A percentile compares a stretch with the other conserved stretches of the same genome.
These are phyloP conservation scores for Peromyscus attwateri DNA, from an alignment of 2,797 vertebrate species.

Conservation along the genomic window DNA sequence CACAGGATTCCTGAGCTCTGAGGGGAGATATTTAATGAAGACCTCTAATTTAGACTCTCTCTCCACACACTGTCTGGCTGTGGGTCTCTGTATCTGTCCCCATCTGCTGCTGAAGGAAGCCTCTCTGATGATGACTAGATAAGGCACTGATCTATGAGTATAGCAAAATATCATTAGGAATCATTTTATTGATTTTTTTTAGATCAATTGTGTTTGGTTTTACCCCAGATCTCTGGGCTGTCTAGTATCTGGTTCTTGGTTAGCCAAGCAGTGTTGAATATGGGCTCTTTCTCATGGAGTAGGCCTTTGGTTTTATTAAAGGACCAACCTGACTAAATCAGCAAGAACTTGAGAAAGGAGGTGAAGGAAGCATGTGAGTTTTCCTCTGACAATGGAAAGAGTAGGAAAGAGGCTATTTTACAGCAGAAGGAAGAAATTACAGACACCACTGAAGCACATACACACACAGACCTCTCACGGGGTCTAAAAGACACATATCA, in stretches of 20 bases:
- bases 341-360: background rate
- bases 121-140: background rate
- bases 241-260: background rate
- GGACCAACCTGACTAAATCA: background rate
- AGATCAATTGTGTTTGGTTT: background rate
- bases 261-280: background rate
- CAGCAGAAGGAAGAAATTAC: background rate
- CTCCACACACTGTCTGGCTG: background rate
- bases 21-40: background rate
- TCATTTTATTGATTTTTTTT: background rate
- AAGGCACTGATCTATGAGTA: background rate
- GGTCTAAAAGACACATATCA: background rate
- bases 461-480: background rate
- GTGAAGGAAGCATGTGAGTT: background rate
- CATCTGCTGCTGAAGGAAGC: background rate
- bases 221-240: background rate
- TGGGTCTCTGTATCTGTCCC: background rate
- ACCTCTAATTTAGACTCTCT: background rate
- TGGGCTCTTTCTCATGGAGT: background rate
- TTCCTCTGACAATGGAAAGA: background rate
- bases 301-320: constrained; percentile 24
- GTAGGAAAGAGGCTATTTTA: background rate
- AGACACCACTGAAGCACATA: background rate
- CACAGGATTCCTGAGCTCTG: background rate
- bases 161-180: background rate